Base-by-base conservation (phyloP, 1,140 invertebrate genomes). In the Lepidotrigona ventralis region DNA sequence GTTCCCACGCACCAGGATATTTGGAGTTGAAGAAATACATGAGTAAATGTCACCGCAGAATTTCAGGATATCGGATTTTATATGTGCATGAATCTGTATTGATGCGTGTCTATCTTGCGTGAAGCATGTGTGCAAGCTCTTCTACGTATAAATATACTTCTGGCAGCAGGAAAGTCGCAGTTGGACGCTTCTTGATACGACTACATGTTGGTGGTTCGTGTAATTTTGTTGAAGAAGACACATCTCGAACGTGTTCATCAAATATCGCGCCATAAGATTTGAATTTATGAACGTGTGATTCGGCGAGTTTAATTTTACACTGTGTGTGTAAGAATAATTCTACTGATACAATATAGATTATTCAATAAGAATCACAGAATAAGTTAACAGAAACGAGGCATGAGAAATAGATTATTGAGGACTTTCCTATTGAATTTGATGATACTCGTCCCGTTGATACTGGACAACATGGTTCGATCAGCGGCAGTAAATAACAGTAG, bases 81-180 rank as follows among this genome's bases (percentile, higher is more conserved):
- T 72, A 79, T 64, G 39, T 66, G 72, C 72, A 54, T 68, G 72
- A 56, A 56, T 79, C 75, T 54, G 26, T 29, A 79, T 79, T 39
- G 76, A 71, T 33, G 19, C n/a, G 73, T 23, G 66, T 85, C 60
- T 54, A 84, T 29, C 64, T 86, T 56, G 68, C 29, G 56, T 75
- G 81, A 71, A 85, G 79, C 4, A 33, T 83, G 89, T 81, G 84
- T 87, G 84, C 56, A 88, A 75, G 71, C 84, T 86, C 85, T 86
- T 83, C 81, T 71, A 90, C 76, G 89, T 91, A 91, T 91, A 91
- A 91, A 91, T 91, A 91, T 89, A 85, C 90, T 86, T 90, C 87
- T 88, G 91, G 87, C 85, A 90, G 68, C 85, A 77, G 91, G 81
- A 89, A 90, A 90, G 84, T 89, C 84, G 90, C 89, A 90, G 91